Conservation (phyloP, 2,113 vertebrate genomes). For the Vidua macroura region DNA sequence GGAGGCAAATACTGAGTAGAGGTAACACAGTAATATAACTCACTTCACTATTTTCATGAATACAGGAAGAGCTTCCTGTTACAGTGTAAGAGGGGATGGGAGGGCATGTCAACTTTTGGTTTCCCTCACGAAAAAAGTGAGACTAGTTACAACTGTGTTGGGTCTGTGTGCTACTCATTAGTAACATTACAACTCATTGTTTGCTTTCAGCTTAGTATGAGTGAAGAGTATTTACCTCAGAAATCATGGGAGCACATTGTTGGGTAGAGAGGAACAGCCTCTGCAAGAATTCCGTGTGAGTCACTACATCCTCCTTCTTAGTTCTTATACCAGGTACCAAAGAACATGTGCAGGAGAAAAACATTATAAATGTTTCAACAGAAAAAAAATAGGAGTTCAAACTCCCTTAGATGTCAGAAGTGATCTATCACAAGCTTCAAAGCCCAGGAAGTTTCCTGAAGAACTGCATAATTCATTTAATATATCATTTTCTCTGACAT, state of each 20-base stretch:
- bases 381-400: background rate
- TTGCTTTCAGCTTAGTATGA: background rate
- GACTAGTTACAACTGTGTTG: background rate
- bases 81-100: background rate
- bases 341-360: background rate
- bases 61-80: background rate
- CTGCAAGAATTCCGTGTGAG: background rate
- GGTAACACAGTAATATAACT: background rate
- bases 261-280: background rate
- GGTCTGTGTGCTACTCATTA: background rate
- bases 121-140: background rate
- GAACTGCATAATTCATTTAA: background rate
- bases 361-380: background rate
- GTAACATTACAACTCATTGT: background rate
- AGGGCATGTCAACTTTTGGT: background rate
- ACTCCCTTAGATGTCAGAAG: background rate
- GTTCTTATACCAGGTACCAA: background rate
- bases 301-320: background rate
- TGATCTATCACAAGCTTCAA: background rate
- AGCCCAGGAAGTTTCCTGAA: background rate
- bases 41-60: background rate
- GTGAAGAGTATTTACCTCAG: background rate
- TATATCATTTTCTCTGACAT: background rate
- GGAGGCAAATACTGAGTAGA: background rate
- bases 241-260: accelerated